Base-by-base conservation (phyloP, 2,888 invertebrate genomes). In the Drosophila melanocephala region DNA sequence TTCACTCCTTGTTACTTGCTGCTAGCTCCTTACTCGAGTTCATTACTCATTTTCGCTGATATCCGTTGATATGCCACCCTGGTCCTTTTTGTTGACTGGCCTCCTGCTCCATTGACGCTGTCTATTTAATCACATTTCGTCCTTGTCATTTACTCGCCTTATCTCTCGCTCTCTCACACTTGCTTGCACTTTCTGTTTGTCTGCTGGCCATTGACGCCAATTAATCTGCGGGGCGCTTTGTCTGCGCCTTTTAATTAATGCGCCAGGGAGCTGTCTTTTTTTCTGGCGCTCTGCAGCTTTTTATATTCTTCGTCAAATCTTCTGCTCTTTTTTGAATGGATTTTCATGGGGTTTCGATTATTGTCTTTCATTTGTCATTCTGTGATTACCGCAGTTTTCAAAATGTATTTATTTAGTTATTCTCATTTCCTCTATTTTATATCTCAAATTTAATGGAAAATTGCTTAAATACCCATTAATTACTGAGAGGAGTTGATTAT, bases 231-330 rank as follows among this genome's bases (percentile, higher is more conserved):
- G 75, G 72, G 77, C 79, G 90, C 87, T 84, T 87, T 90, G 90
- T 86, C 84, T 90, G 89, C 72, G 82, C 79, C 91, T 87, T 88
- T 88, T 88, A 90, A 89, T 88, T 88, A 89, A 88, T 89, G 89
- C 87, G 79, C 91, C 73, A 44, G 81, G 80, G 90, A 85, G 70
- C 78, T 69, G 70, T 60, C 56, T 66, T 72, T 61, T 26, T 47
- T 26, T 5, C 47, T 26, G 16, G 16, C 7, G 4, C 30, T n/a
- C 42, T 61, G 14, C 51, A 62, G 10, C 30, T 42, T 37, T 52
- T 65, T 56, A 44, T 58, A 28, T 59, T 52, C 37, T 30, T 35
- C 44, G 35, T 55, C 16, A 39, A 51, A 57, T 47, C 32, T 50
- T 53, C 56, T 55, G 32, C 51, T 42, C 19, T 39, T 53, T 35